Base-by-base conservation (phyloP, 2,888 invertebrate species). In the Pocota personata region DNA sequence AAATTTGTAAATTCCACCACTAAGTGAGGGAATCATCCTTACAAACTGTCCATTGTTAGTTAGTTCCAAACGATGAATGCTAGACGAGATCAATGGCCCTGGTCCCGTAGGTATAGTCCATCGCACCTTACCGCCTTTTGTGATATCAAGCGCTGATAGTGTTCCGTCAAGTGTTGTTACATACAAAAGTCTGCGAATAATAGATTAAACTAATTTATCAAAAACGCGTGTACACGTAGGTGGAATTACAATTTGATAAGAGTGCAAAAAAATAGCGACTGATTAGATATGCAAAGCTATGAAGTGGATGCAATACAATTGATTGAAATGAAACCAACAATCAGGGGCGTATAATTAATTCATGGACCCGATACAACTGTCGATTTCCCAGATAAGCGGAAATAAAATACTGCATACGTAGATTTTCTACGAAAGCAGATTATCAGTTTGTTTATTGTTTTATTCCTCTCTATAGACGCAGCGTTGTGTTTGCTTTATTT, bases 91-190 rank as follows among this genome's bases (percentile, higher is more conserved):
- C 88, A 98, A 94, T 0, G 97, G 95, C 19, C 95, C 94, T 12
- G 95, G 94, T 69, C 96, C 96, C 21, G 97, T 97, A 79, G 95
- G 94, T 69, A 98, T 90, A 87, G 95, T 95, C 98, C 98, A 99
- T 69, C 95, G 93, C 88, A 96, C 92, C 77, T 93, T 92, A 1
- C 97, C 96, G 87, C 94, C 94, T 84, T 93, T 92, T 16, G 94
- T 93, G 10, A 95, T 94, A 90, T 97, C 95, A 88, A 98, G 93
- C 3, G 98, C 97, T 24, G 97, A 96, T 71, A 99, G 90, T 89
- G 95, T 95, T 10, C 98, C 98, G 94, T 99, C 98, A 84, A 98
- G 93, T 2, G 98, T 98, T 90, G 97, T 97, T 43, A 98, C 96
- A 89, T 98, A 94, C 72, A 98, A 93, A 87, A 97, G 93, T 89